Percentiles rank a stretch among this genome's conserved stretches.
phyloP scores from a whole-genome alignment of 2,888 invertebrate genomes.

The Dynastes hyllus region DNA sequence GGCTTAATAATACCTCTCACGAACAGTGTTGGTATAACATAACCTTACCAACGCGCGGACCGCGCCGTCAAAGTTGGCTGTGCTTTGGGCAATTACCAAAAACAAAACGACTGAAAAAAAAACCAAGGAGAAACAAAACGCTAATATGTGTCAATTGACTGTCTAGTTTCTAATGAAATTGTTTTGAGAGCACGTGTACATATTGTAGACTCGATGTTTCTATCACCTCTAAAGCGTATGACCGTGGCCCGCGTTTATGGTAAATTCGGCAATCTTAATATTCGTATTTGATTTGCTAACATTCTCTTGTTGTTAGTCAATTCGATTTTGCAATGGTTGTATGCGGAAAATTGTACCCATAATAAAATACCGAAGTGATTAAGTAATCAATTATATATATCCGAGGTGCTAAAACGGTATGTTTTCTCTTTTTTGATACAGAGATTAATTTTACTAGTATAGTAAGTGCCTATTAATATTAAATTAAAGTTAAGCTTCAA shows the following conservation, averaged over 20 bases:
- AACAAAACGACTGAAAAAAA: constrained; percentile 56
- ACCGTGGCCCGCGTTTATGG: neutral
- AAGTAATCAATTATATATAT: neutral
- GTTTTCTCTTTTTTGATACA: neutral
- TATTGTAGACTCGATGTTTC: constrained; percentile 3
- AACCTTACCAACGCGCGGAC: constrained; percentile 59
- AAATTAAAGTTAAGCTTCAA: no score
- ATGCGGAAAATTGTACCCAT: constrained; percentile 5
- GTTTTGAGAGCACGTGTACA: constrained; percentile 35
- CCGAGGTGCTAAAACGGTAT: neutral
- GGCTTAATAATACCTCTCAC: constrained; percentile 68
- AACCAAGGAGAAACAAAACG: constrained; percentile 58
- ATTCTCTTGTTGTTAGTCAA: constrained; percentile 6
- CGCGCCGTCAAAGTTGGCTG: constrained; percentile 54
- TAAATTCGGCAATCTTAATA: constrained; percentile 18
- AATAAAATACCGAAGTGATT: neutral
- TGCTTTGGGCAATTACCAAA: constrained; percentile 47
- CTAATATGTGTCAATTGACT: constrained; percentile 68
- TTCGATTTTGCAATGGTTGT: constrained; percentile 30
- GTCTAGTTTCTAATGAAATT: constrained; percentile 51
- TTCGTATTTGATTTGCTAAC: constrained; percentile 23
- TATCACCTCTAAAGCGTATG: constrained; percentile 12
- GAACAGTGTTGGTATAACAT: constrained; percentile 62
- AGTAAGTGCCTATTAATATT: no score
- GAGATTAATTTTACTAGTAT: no score